These are phyloP conservation scores for Papilio glaucus DNA, from an alignment of 1,140 invertebrate species.

Conservation along the genomic window DNA sequence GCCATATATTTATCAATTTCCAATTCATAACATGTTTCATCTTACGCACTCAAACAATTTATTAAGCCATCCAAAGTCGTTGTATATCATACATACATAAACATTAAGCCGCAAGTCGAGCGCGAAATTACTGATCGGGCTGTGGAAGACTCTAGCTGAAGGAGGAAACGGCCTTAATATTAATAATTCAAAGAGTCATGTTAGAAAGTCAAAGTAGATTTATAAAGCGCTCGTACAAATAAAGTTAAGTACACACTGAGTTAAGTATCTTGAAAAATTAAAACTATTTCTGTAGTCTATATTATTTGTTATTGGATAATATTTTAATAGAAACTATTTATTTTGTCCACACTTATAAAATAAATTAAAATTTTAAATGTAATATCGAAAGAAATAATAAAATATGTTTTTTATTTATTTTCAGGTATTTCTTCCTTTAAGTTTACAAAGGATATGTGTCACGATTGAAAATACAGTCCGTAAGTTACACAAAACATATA, in stretches of 20 bases:
- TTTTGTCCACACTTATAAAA: too few relatives aligned
- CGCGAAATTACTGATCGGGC: constrained; percentile 24
- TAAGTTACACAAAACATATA: background rate
- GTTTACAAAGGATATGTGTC: background rate
- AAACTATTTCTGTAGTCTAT: background rate
- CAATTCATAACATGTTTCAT: background rate
- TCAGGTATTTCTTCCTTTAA: background rate
- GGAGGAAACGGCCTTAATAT: constrained; percentile 20
- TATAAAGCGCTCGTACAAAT: background rate
- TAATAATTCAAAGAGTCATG: constrained; percentile 27
- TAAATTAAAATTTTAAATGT: too few relatives aligned
- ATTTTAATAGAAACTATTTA: background rate
- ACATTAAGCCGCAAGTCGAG: constrained; percentile 14
- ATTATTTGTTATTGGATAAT: background rate
- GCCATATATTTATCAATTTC: background rate
- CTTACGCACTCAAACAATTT: background rate
- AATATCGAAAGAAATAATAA: background rate
- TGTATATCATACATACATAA: constrained; percentile 2
- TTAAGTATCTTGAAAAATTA: background rate
- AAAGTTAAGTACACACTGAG: too few relatives aligned
- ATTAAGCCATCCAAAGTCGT: background rate
- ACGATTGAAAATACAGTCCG: background rate
- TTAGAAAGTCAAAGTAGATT: constrained; percentile 23
- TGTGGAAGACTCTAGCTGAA: constrained; percentile 8
- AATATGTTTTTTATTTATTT: background rate